phyloP scores from a whole-genome alignment of 92 coral and sea anemone genomes.

The Zoanthus sansibaricus region DNA sequence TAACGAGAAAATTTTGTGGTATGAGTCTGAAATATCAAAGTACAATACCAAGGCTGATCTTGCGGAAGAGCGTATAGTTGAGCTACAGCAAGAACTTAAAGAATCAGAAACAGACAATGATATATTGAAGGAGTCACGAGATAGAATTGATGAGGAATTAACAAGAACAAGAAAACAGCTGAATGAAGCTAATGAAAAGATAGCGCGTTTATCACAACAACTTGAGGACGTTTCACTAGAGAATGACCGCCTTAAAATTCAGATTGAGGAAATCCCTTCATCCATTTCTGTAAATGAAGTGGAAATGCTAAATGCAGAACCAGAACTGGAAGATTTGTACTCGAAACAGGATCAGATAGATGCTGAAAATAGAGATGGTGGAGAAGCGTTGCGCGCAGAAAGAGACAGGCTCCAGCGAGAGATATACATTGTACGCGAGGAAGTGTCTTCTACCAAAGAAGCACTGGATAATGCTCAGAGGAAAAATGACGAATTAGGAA shows the following conservation, averaged over 20 bases:
- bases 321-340: constrained; percentile 83
- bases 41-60: constrained; percentile 82
- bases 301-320: constrained; percentile 82
- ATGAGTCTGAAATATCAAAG: constrained; percentile 74
- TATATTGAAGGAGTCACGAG: constrained; percentile 71
- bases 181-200: constrained; percentile 63
- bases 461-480: constrained; percentile 76
- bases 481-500: constrained; percentile 87
- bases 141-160: constrained; percentile 74
- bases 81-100: constrained; percentile 77
- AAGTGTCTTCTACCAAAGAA: constrained; percentile 70
- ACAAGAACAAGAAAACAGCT: constrained; percentile 53
- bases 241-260: constrained; percentile 80
- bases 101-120: constrained; percentile 73
- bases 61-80: constrained; percentile 79
- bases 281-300: constrained; percentile 70
- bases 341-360: constrained; percentile 80
- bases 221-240: constrained; percentile 74
- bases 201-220: constrained; percentile 67
- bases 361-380: constrained; percentile 69
- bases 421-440: constrained; percentile 84
- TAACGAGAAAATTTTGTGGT: constrained; percentile 53
- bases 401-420: constrained; percentile 84
- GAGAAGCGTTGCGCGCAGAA: constrained; percentile 74
- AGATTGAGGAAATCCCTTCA: constrained; percentile 74